A percentile compares a stretch with the other conserved stretches of the same genome.
Conservation (phyloP, 2,113 vertebrate genomes). For the Lasiurus borealis region DNA sequence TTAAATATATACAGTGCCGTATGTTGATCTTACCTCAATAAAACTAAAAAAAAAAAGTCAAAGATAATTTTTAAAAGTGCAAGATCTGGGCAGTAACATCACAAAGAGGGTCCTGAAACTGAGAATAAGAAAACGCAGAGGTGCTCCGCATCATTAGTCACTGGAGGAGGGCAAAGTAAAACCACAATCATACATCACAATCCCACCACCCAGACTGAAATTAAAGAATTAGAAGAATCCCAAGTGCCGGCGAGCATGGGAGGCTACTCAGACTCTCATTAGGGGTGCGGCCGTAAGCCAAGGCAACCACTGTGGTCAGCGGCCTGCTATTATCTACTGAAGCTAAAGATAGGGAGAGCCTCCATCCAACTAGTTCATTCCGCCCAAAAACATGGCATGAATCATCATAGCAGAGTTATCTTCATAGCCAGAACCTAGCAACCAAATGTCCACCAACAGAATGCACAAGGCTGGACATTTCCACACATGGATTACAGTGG, state of each 20-base stretch:
- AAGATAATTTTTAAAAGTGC: background rate
- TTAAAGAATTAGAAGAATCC: background rate
- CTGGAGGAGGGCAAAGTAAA: background rate
- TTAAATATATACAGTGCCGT: background rate
- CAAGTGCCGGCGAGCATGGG: background rate
- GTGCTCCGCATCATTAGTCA: background rate
- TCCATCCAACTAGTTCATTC: background rate
- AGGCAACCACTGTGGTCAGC: background rate
- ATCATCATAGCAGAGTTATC: background rate
- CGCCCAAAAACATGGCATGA: background rate
- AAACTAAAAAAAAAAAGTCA: background rate
- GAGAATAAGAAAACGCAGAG: background rate
- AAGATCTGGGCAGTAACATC: background rate
- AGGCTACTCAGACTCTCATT: background rate
- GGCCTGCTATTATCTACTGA: background rate
- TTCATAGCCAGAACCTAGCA: background rate
- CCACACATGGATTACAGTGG: too few relatives aligned
- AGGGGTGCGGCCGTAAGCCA: background rate
- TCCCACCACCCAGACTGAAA: background rate
- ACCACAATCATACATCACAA: background rate
- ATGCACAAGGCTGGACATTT: background rate
- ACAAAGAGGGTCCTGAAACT: background rate
- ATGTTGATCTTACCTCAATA: background rate
- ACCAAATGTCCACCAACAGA: background rate
- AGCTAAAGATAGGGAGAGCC: background rate